Evolutionary conservation across 2,113 vertebrate species (phyloP), one percentile per base, ranked within the genome.

Genomic region (Platysternon megacephalum): DNA sequence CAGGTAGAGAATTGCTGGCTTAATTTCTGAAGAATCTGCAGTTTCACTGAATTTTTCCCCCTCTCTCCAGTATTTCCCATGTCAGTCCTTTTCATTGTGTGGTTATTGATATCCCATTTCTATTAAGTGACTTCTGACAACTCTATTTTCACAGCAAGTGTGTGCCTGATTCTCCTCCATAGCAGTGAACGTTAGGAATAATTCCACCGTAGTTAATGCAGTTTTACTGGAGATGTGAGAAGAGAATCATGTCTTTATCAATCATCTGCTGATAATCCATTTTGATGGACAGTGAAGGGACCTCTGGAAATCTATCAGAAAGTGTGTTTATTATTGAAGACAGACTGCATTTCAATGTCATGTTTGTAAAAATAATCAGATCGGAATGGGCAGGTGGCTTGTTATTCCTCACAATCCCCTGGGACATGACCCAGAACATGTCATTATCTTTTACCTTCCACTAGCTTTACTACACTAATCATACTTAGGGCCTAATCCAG

Each of bases 21-120:
- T 42, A 74, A 42, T 42, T 74, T 74, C n/a, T 44, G 72, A 74
- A 74, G 22, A 10, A 74, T 74, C 39, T 74, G 72, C 72, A 42
- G 21, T 74, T 42, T 74, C 39, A 44, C 22, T 39, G 39, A 74
- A 6, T 22, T 74, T 42, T 24, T 6, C 3, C 32, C 29, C 14
- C 39, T 21, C n/a, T 11, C n/a, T 39, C n/a, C n/a, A 42, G 68
- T 74, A 42, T 39, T 74, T 42, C 16, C 35, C 39, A 74, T 74
- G 68, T 74, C 19, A 42, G 21, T 39, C 9, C 21, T 74, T 88
- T 91, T 80, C 87, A 85, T 76, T 80, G 82, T 89, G 80, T 78
- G 78, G 51, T 87, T 61, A 93, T 16, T 89, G 85, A 94, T 93
- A 84, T 84, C 84, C 79, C 48, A 82, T n/a, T 42, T 82, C 80